Evolutionary conservation across 2,113 vertebrate species (phyloP).

Genomic region (Sinocyclocheilus maitianheensis): DNA sequence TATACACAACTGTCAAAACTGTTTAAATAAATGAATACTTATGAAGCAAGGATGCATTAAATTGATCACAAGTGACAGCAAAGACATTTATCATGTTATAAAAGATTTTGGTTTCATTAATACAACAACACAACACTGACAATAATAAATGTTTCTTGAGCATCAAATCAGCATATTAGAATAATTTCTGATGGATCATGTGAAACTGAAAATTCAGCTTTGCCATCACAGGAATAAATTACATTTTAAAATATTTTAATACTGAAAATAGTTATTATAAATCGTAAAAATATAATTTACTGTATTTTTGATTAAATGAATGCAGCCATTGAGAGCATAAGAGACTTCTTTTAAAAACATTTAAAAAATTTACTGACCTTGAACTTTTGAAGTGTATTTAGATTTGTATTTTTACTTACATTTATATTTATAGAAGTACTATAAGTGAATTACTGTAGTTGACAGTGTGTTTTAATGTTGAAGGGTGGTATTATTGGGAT

Average conservation of each 20-base stretch:
- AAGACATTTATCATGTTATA: not conserved
- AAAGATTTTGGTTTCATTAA: not conserved
- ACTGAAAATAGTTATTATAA: not conserved
- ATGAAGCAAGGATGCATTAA: not conserved
- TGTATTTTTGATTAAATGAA: not conserved
- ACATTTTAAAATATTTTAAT: not conserved
- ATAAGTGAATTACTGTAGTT: not conserved
- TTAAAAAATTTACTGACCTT: too few species aligned
- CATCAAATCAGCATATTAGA: not conserved
- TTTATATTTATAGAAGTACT: not conserved
- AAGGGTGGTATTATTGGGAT: constrained; percentile 84
- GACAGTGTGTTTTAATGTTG: not conserved
- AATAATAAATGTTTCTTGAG: not conserved
- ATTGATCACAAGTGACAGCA: not conserved
- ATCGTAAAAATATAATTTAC: not conserved
- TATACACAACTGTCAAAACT: not conserved
- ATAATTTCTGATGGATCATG: not conserved
- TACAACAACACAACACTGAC: not conserved
- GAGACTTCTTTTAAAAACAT: too few species aligned
- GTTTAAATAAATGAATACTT: too few species aligned
- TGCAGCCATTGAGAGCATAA: not conserved
- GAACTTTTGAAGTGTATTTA: too few species aligned
- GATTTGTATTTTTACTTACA: too few species aligned
- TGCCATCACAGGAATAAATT: not conserved
- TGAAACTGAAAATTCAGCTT: not conserved